Percentiles rank a stretch among this genome's conserved stretches.
phyloP scores from a whole-genome alignment of 2,113 vertebrate genomes.

The Eolophus roseicapilla region DNA sequence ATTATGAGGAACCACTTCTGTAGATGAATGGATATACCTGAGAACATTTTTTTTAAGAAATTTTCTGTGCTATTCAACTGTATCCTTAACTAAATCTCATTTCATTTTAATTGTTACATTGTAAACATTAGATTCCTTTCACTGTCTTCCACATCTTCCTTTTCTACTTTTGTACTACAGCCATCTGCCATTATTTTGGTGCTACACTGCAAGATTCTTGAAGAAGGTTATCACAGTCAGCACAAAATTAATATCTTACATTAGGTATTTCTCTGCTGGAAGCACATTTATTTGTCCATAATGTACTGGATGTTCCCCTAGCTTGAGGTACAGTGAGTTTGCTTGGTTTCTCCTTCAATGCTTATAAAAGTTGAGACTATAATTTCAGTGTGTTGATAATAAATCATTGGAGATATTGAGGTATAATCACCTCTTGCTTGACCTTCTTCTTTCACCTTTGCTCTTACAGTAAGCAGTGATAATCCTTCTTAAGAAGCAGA shows the following conservation, averaged over 20 bases:
- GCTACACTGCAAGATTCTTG: not conserved
- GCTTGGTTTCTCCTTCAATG: not conserved
- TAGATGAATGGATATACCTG: not conserved
- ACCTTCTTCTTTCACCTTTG: not conserved
- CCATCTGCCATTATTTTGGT: not conserved
- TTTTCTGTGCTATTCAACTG: not conserved
- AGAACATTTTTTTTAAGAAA: not conserved
- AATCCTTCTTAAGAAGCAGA: not conserved
- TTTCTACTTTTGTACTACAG: not conserved
- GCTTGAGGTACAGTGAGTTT: not conserved
- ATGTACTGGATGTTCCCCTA: not conserved
- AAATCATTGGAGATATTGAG: not conserved
- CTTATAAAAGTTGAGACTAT: not conserved
- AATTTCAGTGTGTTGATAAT: not conserved
- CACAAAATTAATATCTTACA: not conserved
- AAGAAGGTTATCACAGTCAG: not conserved
- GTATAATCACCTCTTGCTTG: not conserved
- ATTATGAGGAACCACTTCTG: not conserved
- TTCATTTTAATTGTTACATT: not conserved
- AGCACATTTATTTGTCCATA: not conserved
- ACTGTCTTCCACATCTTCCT: not conserved
- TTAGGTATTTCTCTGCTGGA: not conserved
- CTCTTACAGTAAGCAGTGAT: not conserved
- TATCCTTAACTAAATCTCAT: not conserved
- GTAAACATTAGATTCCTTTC: not conserved